phyloP scores from a whole-genome alignment of 2,113 vertebrate species.

The Nycticebus coucang region DNA sequence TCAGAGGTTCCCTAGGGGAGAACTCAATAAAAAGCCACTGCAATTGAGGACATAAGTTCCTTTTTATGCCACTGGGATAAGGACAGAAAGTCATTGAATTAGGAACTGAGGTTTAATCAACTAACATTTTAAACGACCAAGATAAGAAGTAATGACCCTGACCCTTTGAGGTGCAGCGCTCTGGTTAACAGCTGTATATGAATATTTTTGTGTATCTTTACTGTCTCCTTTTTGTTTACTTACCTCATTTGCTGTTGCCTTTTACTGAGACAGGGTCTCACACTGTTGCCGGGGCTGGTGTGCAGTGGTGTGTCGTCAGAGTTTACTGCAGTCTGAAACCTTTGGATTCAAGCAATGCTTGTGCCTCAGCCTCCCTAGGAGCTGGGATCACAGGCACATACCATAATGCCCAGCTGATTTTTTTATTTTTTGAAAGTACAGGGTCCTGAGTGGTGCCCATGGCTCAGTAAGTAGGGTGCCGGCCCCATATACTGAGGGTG shows the following conservation, averaged over 20 bases:
- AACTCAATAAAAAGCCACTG: conserved; percentile 63
- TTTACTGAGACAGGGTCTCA: too few species aligned
- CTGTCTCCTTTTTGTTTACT: conserved; percentile 31
- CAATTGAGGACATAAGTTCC: conserved; percentile 70
- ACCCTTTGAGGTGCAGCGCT: conserved; percentile 7
- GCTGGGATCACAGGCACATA: too few species aligned
- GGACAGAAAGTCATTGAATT: conserved; percentile 67
- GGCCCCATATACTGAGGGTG: too few species aligned
- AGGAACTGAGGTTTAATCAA: conserved; percentile 62
- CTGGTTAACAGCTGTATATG: conserved; percentile 36
- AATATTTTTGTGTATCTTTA: conserved; percentile 9
- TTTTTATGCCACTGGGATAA: conserved; percentile 66
- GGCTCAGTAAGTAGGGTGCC: too few species aligned
- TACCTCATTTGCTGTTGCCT: background rate
- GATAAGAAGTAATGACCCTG: conserved; percentile 63
- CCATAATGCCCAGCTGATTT: too few species aligned
- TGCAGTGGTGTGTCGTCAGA: too few species aligned
- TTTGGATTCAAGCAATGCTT: too few species aligned
- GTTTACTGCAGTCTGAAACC: too few species aligned
- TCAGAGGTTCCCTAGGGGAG: conserved; percentile 63
- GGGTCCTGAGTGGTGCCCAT: too few species aligned
- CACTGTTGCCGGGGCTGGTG: too few species aligned
- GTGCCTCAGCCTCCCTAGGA: too few species aligned
- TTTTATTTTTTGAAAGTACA: too few species aligned
- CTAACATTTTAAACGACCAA: conserved; percentile 46